Evolutionary conservation across 30 jellyfish, hydroid and myxozoan species (phyloP).

Genomic region (Sanderia malayensis): DNA sequence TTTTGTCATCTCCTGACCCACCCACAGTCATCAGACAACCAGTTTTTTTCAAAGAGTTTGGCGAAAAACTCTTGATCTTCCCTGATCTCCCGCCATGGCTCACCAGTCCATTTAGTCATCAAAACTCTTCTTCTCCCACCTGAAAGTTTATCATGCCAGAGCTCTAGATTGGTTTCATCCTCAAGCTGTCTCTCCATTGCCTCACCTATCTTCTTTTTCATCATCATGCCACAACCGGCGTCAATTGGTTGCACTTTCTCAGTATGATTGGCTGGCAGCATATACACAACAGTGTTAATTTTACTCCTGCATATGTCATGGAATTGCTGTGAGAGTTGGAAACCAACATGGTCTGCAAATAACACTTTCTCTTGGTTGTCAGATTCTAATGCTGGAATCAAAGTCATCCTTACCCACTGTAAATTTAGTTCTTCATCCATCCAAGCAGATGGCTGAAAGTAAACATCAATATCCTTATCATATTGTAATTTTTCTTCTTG

Average conservation of each 20-base stretch:
- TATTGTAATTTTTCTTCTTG: slow-evolving; percentile 31
- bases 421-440: slow-evolving; percentile 23
- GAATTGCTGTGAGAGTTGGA: slow-evolving; percentile 16
- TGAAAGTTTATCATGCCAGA: slow-evolving; percentile 20
- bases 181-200: slow-evolving; percentile 31
- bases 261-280: slow-evolving; percentile 28
- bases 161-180: slow-evolving; percentile 11
- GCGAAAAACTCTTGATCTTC: slow-evolving; percentile 10
- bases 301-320: slow-evolving; percentile 17
- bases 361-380: slow-evolving; percentile 17
- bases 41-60: slow-evolving; percentile 21
- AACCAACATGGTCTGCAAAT: slow-evolving; percentile 26
- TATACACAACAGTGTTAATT: slow-evolving; percentile 21
- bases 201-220: slow-evolving; percentile 19
- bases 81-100: slow-evolving; percentile 22
- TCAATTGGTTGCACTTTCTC: slow-evolving; percentile 28
- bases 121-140: slow-evolving; percentile 12
- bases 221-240: slow-evolving; percentile 19
- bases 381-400: slow-evolving; percentile 28
- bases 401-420: slow-evolving; percentile 23
- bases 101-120: slow-evolving; percentile 26
- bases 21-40: slow-evolving; percentile 15
- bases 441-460: slow-evolving; percentile 45
- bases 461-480: slow-evolving; percentile 46
- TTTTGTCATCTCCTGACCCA: slow-evolving; percentile 16